Conservation (phyloP, 2,888 invertebrate species). For the Trichacis sp. region DNA sequence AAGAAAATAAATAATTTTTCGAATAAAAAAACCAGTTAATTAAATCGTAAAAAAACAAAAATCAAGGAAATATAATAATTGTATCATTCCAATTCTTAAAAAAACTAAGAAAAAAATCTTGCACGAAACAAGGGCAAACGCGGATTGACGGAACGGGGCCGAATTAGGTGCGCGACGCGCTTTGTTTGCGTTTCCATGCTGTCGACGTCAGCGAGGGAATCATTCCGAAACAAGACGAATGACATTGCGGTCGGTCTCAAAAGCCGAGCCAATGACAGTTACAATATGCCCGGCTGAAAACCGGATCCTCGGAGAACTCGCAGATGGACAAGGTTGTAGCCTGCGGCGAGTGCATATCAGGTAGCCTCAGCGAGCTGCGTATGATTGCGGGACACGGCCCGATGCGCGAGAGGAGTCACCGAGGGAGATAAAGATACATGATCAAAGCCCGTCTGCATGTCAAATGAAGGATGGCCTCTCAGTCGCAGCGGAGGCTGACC, state of each 20-base stretch:
- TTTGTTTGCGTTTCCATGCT: no score
- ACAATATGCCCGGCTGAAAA: conserved; percentile 50
- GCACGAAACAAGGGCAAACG: no score
- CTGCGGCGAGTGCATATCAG: conserved; percentile 38
- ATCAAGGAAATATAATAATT: no score
- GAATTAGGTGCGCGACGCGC: no score
- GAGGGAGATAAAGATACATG: conserved; percentile 45
- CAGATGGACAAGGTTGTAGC: conserved; percentile 45
- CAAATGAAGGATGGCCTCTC: conserved; percentile 50
- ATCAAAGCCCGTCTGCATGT: conserved; percentile 57
- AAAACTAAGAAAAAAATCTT: no score
- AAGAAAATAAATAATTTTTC: no score
- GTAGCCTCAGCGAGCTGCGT: conserved; percentile 30
- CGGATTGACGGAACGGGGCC: no score
- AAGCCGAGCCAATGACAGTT: conserved; percentile 49
- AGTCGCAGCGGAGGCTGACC: conserved; percentile 47
- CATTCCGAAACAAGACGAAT: conserved; percentile 51
- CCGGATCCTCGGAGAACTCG: conserved; percentile 51
- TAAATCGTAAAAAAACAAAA: no score
- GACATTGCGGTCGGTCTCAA: conserved; percentile 48
- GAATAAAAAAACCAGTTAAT: no score
- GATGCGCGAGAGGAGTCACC: conserved; percentile 29
- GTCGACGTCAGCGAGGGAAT: no score
- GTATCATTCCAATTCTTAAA: no score
- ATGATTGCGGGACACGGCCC: conserved; percentile 16